Base-by-base conservation (phyloP, 2,113 vertebrate genomes). In the Raphicerus campestris region DNA sequence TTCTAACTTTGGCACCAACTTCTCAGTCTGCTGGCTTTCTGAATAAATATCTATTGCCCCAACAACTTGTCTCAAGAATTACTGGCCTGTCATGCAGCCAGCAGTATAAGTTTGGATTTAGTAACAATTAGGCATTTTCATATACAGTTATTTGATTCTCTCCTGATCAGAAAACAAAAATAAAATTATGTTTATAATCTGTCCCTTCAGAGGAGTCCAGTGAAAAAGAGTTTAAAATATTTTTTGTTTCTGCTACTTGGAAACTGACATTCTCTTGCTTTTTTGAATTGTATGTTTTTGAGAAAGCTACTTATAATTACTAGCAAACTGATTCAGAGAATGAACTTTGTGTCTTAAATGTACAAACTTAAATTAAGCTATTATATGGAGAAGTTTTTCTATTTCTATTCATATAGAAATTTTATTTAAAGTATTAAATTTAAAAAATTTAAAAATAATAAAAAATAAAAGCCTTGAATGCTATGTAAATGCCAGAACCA, bases 81-180 rank as follows among this genome's bases (percentile, higher is more conserved):
- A 51, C 32, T 81, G 10, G 30, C 49, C 19, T 53, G 19, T 53
- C 30, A 22, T 24, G 35, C 10, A 73, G 20, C 35, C 66, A 73
- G 20, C 20, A 13, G 13, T 45, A 78, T 4, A 30, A 47, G 75
- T 45, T 47, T 78, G 14, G 7, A n/a, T 13, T 20, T n/a, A 22
- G 19, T 81, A 53, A 81, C 49, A 81, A 35, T 53, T 35, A 10
- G 60, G 60, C 60, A 30, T 70, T 66, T 49, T 9, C 82, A 45
- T 55, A 83, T 80, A 42, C 3, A 86, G 42, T 82, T 47, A 70
- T 39, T 77, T 77, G 6, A 89, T 92, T 92, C 28, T 58, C 49
- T 49, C 32, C 24, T 94, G 42, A 78, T 81, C 11, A 94, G 28
- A 94, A 96, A 94, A 80, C 16, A 73, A 45, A 80, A 95, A 81